Evolutionary conservation across 2,888 invertebrate genomes (phyloP), one percentile per base, ranked within the genome.

Genomic region (Flabesymbios commensalis): DNA sequence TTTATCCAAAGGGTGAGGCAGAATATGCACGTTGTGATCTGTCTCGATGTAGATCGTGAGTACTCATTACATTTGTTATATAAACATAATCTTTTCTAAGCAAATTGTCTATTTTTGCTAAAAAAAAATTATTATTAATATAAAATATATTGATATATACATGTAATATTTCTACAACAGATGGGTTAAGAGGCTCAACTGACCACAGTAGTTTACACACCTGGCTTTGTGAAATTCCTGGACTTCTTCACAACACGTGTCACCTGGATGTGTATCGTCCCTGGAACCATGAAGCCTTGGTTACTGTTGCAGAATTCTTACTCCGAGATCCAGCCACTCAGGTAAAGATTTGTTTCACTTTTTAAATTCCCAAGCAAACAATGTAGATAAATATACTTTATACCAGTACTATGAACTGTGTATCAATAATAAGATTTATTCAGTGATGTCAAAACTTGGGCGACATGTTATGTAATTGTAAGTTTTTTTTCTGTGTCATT

Each of bases 11-110:
- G 75, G 54, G 76, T 80, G 36, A 64, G 68, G 52, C 78, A 78
- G 62, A 74, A 80, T 54, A 71, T 80, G 4, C 81, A 80, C 65
- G 72, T 81, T 22, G 66, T 80, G 14, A 72, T 80, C 48, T 76
- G 75, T 55, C 72, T 79, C 36, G 78, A 63, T 59, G 61, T 19
- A 32, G 43, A 19, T 26, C 24, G 42, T 22, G 55, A 43, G 41
- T 33, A n/a, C n/a, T n/a, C n/a, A n/a, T n/a, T n/a, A n/a, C n/a
- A n/a, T n/a, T n/a, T n/a, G n/a, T n/a, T n/a, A n/a, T n/a, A n/a
- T n/a, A n/a, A n/a, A n/a, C n/a, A n/a, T n/a, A n/a, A n/a, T n/a
- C n/a, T n/a, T n/a, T n/a, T n/a, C n/a, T n/a, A n/a, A n/a, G n/a
- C n/a, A n/a, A n/a, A n/a, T n/a, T n/a, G n/a, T n/a, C n/a, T n/a